Percentiles rank a stretch among this genome's conserved stretches.
Conservation (phyloP, 2,888 invertebrate genomes). For the Digitonthophagus gazella region DNA sequence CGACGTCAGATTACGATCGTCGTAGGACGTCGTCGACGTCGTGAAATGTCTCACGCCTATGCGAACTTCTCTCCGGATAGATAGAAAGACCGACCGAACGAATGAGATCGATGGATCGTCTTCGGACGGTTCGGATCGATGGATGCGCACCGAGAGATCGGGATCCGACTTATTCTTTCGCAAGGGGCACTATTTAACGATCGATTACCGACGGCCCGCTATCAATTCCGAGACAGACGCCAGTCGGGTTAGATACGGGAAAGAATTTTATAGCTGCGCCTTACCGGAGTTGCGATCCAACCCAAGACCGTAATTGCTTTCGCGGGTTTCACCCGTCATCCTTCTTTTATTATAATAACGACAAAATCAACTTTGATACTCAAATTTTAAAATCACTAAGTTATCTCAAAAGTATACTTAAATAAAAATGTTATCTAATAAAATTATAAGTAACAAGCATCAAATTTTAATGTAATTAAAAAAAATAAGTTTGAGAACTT, state of each 20-base stretch:
- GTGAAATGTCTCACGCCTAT: background rate
- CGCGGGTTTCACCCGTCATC: background rate
- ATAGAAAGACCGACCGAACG: background rate
- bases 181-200: slow-evolving; percentile 14
- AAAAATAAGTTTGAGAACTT: too few relatives aligned
- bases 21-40: background rate
- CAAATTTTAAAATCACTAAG: too few relatives aligned
- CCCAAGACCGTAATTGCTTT: background rate
- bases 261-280: background rate
- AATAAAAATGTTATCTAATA: too few relatives aligned
- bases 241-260: background rate
- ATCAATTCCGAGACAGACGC: slow-evolving; percentile 6
- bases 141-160: background rate
- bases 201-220: slow-evolving; percentile 4
- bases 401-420: too few relatives aligned
- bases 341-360: background rate
- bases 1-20: background rate
- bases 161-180: slow-evolving; percentile 13
- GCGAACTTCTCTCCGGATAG: background rate
- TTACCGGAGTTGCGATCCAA: background rate
- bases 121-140: background rate
- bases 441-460: too few relatives aligned
- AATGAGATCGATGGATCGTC: background rate
- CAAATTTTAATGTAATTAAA: too few relatives aligned
- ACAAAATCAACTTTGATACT: too few relatives aligned